These are phyloP conservation scores for Agapetus fuscipes DNA, from an alignment of 2,888 invertebrate genomes.

Conservation along the genomic window DNA sequence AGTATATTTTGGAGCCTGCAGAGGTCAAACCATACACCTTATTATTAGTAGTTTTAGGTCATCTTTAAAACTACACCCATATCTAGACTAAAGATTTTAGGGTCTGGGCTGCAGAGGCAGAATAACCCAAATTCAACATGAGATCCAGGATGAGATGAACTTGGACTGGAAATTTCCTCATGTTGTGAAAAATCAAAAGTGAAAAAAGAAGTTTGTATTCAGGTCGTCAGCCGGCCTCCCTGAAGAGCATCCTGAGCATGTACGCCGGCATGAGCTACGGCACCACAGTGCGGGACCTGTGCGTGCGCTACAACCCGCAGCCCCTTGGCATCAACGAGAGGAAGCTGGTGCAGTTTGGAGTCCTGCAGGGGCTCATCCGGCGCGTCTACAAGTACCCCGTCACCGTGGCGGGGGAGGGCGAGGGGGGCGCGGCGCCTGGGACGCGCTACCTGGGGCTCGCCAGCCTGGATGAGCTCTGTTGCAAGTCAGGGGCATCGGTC, in stretches of 20 bases:
- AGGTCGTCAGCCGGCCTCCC: conserved; percentile 56
- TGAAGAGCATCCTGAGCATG: conserved; percentile 63
- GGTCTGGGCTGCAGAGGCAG: too few species aligned
- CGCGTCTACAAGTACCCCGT: conserved; percentile 63
- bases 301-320: conserved; percentile 63
- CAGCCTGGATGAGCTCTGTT: conserved; percentile 79
- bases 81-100: too few species aligned
- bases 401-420: conserved; percentile 34
- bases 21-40: too few species aligned
- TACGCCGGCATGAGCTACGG: conserved; percentile 71
- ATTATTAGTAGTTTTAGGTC: too few species aligned
- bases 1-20: too few species aligned
- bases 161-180: too few species aligned
- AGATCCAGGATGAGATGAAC: too few species aligned
- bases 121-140: too few species aligned
- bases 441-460: conserved; percentile 38
- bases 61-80: too few species aligned
- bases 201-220: too few species aligned
- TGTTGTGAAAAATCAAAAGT: too few species aligned
- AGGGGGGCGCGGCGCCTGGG: conserved; percentile 44
- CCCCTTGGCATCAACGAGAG: conserved; percentile 68
- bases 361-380: conserved; percentile 75
- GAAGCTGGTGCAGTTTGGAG: conserved; percentile 76
- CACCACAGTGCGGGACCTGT: conserved; percentile 65
- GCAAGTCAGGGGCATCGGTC: conserved; percentile 59